Evolutionary conservation across 1,140 invertebrate species (phyloP).

Genomic region (Diploscapter pachys): DNA sequence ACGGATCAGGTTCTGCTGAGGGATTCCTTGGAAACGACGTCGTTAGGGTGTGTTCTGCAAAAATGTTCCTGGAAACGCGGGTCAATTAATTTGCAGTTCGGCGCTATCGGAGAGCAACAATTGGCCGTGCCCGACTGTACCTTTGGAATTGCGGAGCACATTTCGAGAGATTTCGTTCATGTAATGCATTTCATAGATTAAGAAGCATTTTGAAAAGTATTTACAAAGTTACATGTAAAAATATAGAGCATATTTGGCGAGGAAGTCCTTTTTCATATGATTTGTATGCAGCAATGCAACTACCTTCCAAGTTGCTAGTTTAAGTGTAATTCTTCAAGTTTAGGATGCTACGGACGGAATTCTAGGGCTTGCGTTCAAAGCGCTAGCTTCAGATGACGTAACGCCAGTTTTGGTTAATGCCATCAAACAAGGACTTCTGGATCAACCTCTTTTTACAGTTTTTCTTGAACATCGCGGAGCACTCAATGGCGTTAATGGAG

Average conservation of each 20-base stretch:
- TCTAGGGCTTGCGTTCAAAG: slow-evolving; percentile 35
- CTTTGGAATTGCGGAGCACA: slow-evolving; percentile 16
- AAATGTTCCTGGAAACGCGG: no score
- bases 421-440: slow-evolving; percentile 33
- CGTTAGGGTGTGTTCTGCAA: neutral
- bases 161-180: no score
- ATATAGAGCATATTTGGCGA: slow-evolving; percentile 34
- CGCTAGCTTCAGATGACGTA: slow-evolving; percentile 37
- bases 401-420: slow-evolving; percentile 32
- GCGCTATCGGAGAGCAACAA: slow-evolving; percentile 31
- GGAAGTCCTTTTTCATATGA: slow-evolving; percentile 26
- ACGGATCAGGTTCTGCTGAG: slow-evolving; percentile 41
- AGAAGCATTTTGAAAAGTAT: no score
- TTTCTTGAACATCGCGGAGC: slow-evolving; percentile 37
- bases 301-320: no score
- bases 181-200: no score
- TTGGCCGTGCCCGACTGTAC: slow-evolving; percentile 35
- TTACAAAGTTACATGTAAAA: no score
- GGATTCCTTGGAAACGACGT: slow-evolving; percentile 41
- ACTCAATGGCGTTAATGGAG: slow-evolving; percentile 33
- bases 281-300: no score
- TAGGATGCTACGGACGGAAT: slow-evolving; percentile 37
- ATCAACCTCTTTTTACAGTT: slow-evolving; percentile 38
- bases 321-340: no score
- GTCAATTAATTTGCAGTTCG: slow-evolving; percentile 2